Percentiles rank a stretch among this genome's conserved stretches.
These are phyloP conservation scores for Tribolium madens DNA, from an alignment of 1,140 invertebrate species.

Conservation along the genomic window DNA sequence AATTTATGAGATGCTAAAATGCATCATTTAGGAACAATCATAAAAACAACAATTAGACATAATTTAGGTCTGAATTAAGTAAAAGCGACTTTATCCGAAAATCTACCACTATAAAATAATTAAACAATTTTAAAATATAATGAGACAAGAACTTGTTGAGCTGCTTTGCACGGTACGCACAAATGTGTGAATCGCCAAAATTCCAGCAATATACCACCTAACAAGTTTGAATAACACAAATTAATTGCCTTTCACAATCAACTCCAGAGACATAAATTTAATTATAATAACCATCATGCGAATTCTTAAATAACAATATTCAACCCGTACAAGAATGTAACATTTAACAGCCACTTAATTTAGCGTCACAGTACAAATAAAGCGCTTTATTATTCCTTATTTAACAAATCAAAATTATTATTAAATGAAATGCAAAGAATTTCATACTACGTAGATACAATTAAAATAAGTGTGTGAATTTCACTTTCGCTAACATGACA, in stretches of 20 bases:
- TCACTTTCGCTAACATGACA: too few relatives aligned
- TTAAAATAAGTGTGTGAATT: too few relatives aligned
- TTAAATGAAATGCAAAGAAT: too few relatives aligned
- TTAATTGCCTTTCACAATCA: constrained; percentile 25
- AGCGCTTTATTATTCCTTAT: too few relatives aligned
- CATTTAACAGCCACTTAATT: too few relatives aligned
- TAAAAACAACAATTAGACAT: constrained; percentile 11
- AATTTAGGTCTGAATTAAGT: constrained; percentile 8
- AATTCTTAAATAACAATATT: background rate
- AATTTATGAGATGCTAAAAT: constrained; percentile 20
- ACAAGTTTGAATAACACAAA: background rate
- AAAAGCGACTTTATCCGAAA: constrained; percentile 10
- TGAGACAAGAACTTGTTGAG: background rate
- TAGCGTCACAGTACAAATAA: background rate
- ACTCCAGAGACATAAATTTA: background rate
- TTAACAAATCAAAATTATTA: too few relatives aligned
- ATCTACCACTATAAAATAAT: constrained; percentile 36
- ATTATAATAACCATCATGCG: constrained; percentile 1
- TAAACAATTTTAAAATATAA: constrained; percentile 31
- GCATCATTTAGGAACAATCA: background rate
- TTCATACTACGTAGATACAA: too few relatives aligned
- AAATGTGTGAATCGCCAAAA: constrained; percentile 17
- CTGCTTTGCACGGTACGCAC: background rate
- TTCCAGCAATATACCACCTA: too few relatives aligned
- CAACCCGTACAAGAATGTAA: too few relatives aligned